phyloP scores from a whole-genome alignment of 92 coral and sea anemone genomes.

The Siderastrea radians region DNA sequence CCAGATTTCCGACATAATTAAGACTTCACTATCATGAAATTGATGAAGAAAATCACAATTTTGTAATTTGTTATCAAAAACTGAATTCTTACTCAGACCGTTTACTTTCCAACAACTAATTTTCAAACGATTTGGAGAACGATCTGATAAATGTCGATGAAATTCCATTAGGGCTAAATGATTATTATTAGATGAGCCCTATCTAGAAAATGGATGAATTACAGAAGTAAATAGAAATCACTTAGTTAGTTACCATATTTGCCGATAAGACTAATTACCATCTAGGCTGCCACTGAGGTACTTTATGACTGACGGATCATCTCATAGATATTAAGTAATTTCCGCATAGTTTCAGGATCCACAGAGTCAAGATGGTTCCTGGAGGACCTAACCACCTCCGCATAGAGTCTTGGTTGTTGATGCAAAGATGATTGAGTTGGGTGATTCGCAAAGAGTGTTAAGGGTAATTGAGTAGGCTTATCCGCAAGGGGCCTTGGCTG shows the following conservation, averaged over 20 bases:
- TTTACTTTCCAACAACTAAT: conserved; percentile 52
- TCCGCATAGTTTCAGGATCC: conserved; percentile 20
- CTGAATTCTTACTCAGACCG: conserved; percentile 35
- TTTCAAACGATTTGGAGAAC: background rate
- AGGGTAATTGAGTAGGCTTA: too few relatives aligned
- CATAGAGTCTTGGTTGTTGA: conserved; percentile 16
- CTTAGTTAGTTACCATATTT: background rate
- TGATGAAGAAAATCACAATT: conserved; percentile 21
- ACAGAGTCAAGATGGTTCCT: conserved; percentile 3
- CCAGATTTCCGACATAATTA: conserved; percentile 39
- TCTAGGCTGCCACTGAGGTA: background rate
- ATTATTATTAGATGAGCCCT: background rate
- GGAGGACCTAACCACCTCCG: background rate
- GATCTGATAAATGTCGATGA: background rate
- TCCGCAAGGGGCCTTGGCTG: too few relatives aligned
- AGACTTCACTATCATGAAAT: conserved; percentile 6
- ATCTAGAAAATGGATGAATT: background rate
- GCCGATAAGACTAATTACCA: background rate
- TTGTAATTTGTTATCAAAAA: conserved; percentile 26
- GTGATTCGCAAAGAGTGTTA: too few relatives aligned
- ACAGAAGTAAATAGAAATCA: background rate
- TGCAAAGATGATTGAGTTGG: too few relatives aligned
- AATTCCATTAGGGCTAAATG: background rate
- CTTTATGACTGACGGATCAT: conserved; percentile 9
- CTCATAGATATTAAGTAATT: conserved; percentile 36